Base-by-base conservation (phyloP, 2,797 vertebrate genomes). In the Epinephelus awoara region DNA sequence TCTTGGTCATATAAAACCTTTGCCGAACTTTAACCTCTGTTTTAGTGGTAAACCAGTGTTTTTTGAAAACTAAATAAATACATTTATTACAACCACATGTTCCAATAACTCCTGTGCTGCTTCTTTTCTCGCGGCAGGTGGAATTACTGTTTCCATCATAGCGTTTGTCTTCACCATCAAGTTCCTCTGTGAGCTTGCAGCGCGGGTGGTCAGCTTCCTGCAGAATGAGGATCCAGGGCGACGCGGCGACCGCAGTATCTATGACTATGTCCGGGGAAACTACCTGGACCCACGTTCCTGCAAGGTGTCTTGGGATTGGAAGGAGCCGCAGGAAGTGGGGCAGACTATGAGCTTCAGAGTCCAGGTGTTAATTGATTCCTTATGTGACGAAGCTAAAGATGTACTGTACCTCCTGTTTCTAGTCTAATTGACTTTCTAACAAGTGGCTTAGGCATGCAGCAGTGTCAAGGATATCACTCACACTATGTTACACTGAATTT, bases 81-180 rank as follows among this genome's bases (percentile, higher is more conserved):
- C 6, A 10, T n/a, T 58, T 17, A 25, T 34, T 77, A 27, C 52
- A 65, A 59, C 38, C 19, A 66, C 3, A n/a, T 5, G 3, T 15
- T 49, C 51, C 1, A 71, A 55, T 25, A 51, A 15, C 5, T 58
- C n/a, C 44, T 75, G 9, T 78, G 14, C 1, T 58, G 72, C 44
- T 80, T 55, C 14, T 7, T 61, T 75, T 66, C 38, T 67, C 23
- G 21, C 27, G n/a, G 15, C 89, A 99, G 98, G 98, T 97, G 97
- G 98, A 95, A 97, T 99, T 96, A 99, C 98, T 78, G 97, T 99
- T 91, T 99, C 97, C 96, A 97, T 99, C 96, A 97, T 99, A 93
- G 97, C 96, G 90, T 98, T 99, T 93, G 96, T 99, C 96, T 98
- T 99, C 94, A 99, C 97, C 94, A 98, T 99, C 96, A 99, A 99